Conservation (phyloP, 2,113 vertebrate species). For the Phaethon lepturus region DNA sequence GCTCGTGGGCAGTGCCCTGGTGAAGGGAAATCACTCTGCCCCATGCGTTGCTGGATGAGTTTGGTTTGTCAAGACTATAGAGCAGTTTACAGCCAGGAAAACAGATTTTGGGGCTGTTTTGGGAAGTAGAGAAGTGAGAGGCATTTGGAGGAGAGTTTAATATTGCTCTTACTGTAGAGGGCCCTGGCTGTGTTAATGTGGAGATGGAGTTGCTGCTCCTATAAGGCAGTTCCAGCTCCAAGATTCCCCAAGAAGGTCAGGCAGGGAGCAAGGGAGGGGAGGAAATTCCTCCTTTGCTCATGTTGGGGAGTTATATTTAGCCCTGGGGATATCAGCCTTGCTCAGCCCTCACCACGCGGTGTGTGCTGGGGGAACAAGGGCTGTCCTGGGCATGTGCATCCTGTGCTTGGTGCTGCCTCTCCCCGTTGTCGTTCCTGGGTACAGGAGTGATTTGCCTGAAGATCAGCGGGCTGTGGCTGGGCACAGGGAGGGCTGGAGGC, state of each 20-base stretch:
- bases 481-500: neutral
- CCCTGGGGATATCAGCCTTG: neutral
- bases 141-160: neutral
- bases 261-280: constrained; percentile 57
- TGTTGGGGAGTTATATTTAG: constrained; percentile 61
- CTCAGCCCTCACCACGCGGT: neutral
- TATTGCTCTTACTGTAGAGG: neutral
- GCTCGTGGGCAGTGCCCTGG: neutral
- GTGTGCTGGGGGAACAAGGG: neutral
- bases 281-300: constrained; percentile 50
- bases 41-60: accelerated
- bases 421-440: accelerated
- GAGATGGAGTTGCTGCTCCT: neutral
- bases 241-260: constrained; percentile 72
- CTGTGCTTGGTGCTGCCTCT: neutral
- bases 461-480: neutral
- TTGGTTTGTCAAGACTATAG: neutral
- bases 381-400: neutral
- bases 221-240: constrained; percentile 18
- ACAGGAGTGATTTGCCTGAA: neutral
- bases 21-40: neutral
- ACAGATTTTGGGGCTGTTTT: neutral
- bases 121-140: neutral
- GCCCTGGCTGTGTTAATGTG: neutral
- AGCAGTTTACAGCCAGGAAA: neutral